Evolutionary conservation across 2,888 invertebrate genomes (phyloP), one percentile per base, ranked within the genome.

Genomic region (Serrognathus titanus): DNA sequence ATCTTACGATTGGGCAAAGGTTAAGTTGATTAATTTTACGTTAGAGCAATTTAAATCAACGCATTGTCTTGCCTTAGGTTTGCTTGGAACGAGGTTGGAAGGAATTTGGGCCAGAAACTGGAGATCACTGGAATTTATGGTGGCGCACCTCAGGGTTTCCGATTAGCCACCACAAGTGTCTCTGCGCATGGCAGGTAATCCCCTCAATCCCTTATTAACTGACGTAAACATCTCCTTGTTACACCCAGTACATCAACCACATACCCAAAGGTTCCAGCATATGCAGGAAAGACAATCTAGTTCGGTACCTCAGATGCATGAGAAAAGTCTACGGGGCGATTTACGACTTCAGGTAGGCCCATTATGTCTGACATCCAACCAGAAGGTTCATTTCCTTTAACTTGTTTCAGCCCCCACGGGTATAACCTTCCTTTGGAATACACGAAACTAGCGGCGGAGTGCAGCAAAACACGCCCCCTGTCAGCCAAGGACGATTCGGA

Each of bases 381-480:
- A 24, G 4, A 16, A 16, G 16, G 16, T 16, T 16, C 16, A 16
- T n/a, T n/a, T n/a, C n/a, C 16, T 16, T 16, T 7, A 4, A 31
- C 6, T 11, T 38, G 68, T 74, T 75, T 61, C 79, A 90, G 90
- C 69, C 93, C 93, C 2, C 80, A 85, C 50, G 89, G 91, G 45
- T 93, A 86, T 75, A 91, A 91, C 70, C 78, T 93, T 36, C 93
- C 93, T 0, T 79, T 89, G 69, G 93, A 93, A 71, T 93, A 92
- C 71, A 90, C 91, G 1, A 90, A 89, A 74, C 78, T 92, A 67
- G 90, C 92, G 10, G 87, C 90, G 0, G 90, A 92, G 72, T 92
- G 89, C 71, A 87, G 86, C 11, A 79, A 84, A 51, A 73, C 74
- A 39, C 63, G 70, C 48, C 55, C 63, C 9, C 58, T 75, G 10